Evolutionary conservation across 2,113 vertebrate genomes (phyloP).

Genomic region (Pavo muticus): DNA sequence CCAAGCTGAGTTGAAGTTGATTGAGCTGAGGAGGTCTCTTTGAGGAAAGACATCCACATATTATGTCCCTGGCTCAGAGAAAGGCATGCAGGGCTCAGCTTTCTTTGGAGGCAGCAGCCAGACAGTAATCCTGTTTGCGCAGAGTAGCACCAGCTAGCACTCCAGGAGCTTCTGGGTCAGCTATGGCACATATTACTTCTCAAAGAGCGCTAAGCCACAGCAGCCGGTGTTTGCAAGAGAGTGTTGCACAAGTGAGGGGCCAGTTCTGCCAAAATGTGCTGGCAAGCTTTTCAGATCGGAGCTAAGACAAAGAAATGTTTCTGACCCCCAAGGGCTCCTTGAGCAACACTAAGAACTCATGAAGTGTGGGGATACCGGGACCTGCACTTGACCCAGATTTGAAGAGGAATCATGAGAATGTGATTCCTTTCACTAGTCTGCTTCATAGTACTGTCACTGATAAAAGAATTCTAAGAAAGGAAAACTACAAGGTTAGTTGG

Average conservation of each 20-base stretch:
- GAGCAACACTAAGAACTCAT: background rate
- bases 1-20: accelerated
- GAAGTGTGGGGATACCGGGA: background rate
- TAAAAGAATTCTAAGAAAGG: background rate
- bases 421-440: background rate
- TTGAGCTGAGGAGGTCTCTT: background rate
- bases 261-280: background rate
- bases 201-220: background rate
- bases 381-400: background rate
- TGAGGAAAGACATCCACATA: background rate
- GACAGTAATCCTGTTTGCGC: background rate
- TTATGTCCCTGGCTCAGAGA: too few relatives aligned
- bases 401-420: background rate
- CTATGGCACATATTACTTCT: background rate
- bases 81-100: accelerated
- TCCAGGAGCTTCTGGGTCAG: background rate
- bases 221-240: background rate
- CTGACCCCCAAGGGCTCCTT: background rate
- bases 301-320: background rate
- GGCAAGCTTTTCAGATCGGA: background rate
- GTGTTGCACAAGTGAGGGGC: background rate
- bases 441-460: background rate
- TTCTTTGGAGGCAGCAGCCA: background rate
- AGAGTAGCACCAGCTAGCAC: background rate
- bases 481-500: background rate